A percentile compares a stretch with the other conserved stretches of the same genome.
Conservation (phyloP, 2,797 vertebrate species). For the Loriculus beryllinus region DNA sequence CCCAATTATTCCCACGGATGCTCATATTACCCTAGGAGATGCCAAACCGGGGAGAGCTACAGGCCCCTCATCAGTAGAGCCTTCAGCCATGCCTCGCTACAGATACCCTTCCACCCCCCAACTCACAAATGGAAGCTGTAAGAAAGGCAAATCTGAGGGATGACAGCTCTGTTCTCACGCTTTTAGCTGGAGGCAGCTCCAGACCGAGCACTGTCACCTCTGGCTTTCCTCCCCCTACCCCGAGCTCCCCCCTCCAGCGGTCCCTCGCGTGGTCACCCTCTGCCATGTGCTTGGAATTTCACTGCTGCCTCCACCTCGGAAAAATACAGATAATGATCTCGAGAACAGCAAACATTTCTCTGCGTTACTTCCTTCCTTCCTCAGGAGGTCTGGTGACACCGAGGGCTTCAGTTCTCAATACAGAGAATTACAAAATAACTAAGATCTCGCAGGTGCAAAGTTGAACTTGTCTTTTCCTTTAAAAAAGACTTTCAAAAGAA, state of each 20-base stretch:
- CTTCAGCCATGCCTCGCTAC: background rate
- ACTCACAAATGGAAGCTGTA: constrained; percentile 49
- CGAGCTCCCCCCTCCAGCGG: constrained; percentile 28
- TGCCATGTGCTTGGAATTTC: constrained; percentile 66
- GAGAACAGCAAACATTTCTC: constrained; percentile 68
- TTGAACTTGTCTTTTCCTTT: constrained; percentile 72
- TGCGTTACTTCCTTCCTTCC: constrained; percentile 74
- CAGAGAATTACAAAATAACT: constrained; percentile 75
- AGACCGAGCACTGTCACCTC: background rate
- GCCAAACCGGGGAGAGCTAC: constrained; percentile 3
- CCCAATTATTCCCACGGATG: constrained; percentile 3
- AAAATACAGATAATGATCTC: constrained; percentile 72
- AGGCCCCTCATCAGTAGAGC: constrained; percentile 22
- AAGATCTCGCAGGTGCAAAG: constrained; percentile 80
- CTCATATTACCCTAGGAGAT: constrained; percentile 8
- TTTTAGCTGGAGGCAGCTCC: constrained; percentile 14
- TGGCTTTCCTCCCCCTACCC: constrained; percentile 18
- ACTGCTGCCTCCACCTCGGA: constrained; percentile 40
- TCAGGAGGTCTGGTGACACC: constrained; percentile 71
- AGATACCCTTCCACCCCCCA: background rate
- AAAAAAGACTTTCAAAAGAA: constrained; percentile 74
- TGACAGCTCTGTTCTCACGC: constrained; percentile 43
- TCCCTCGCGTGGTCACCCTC: constrained; percentile 40
- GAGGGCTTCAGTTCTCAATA: constrained; percentile 73
- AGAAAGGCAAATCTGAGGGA: constrained; percentile 61